These are phyloP conservation scores for Alligator mississippiensis DNA, from an alignment of 2,113 vertebrate genomes.

Conservation along the genomic window DNA sequence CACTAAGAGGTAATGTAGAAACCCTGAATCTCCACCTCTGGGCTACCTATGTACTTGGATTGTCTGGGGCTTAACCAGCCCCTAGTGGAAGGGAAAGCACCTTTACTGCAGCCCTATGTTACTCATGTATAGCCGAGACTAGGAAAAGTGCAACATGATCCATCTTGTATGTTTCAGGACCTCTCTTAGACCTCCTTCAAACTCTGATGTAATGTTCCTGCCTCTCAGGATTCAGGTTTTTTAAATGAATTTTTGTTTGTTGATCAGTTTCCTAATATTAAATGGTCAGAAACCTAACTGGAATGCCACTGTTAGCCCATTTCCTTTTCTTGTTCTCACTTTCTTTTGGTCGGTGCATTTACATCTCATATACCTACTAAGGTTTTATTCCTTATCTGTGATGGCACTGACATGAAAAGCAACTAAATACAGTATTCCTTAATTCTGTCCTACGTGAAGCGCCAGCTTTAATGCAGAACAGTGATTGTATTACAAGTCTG, in stretches of 20 bases:
- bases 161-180: not conserved
- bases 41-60: rapidly evolving
- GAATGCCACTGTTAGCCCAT: slow-evolving; percentile 29
- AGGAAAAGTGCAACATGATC: not conserved
- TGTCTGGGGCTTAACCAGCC: not conserved
- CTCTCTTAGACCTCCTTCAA: not conserved
- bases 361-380: slow-evolving; percentile 36
- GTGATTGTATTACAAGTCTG: slow-evolving; percentile 52
- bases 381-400: slow-evolving; percentile 34
- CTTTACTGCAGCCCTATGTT: not conserved
- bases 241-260: slow-evolving; percentile 45
- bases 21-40: rapidly evolving
- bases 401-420: slow-evolving; percentile 35
- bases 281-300: slow-evolving; percentile 53
- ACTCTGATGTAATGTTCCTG: not conserved
- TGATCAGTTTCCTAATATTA: slow-evolving; percentile 50
- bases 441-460: slow-evolving; percentile 60
- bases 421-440: slow-evolving; percentile 55
- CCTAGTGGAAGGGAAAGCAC: not conserved
- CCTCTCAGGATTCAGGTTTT: not conserved
- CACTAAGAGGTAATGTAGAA: rapidly evolving
- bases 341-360: slow-evolving; percentile 35
- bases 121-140: not conserved
- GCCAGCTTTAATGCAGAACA: slow-evolving; percentile 16
- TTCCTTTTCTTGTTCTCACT: slow-evolving; percentile 42